Percentiles rank a stretch among this genome's conserved stretches.
phyloP scores from a whole-genome alignment of 2,113 vertebrate genomes.

The Archilochus colubris region DNA sequence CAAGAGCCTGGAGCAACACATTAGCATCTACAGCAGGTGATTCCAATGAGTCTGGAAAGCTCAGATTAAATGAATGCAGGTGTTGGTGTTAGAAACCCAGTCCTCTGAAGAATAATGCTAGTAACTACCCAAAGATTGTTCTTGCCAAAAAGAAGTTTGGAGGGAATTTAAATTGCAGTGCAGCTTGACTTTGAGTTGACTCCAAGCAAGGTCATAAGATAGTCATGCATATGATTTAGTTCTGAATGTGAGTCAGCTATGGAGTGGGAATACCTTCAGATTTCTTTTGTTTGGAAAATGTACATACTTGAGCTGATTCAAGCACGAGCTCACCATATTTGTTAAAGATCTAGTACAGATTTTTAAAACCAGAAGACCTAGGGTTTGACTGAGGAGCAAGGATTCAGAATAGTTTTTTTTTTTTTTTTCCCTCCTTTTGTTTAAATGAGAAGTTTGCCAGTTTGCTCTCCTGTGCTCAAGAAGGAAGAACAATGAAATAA shows the following conservation, averaged over 20 bases:
- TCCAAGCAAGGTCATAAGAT: constrained; percentile 13
- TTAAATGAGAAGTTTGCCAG: background rate
- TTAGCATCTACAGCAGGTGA: constrained; percentile 28
- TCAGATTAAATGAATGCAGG: constrained; percentile 26
- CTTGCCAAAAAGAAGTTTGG: background rate
- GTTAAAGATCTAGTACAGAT: background rate
- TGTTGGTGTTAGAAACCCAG: constrained; percentile 27
- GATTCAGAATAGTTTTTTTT: background rate
- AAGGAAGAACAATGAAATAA: background rate
- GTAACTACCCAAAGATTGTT: background rate
- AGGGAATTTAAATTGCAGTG: background rate
- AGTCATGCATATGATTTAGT: background rate
- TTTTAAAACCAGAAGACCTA: background rate
- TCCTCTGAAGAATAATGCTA: background rate
- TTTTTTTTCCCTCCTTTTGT: background rate
- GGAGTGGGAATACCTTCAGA: background rate
- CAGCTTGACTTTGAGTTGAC: background rate
- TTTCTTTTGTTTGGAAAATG: background rate
- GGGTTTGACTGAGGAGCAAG: background rate
- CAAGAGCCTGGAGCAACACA: background rate
- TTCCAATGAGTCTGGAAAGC: constrained; percentile 17
- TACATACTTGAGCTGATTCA: background rate
- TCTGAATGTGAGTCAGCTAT: background rate
- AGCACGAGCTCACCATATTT: background rate
- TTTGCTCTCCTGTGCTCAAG: background rate